phyloP scores from a whole-genome alignment of 2,888 invertebrate genomes.

The Drosophila robusta region DNA sequence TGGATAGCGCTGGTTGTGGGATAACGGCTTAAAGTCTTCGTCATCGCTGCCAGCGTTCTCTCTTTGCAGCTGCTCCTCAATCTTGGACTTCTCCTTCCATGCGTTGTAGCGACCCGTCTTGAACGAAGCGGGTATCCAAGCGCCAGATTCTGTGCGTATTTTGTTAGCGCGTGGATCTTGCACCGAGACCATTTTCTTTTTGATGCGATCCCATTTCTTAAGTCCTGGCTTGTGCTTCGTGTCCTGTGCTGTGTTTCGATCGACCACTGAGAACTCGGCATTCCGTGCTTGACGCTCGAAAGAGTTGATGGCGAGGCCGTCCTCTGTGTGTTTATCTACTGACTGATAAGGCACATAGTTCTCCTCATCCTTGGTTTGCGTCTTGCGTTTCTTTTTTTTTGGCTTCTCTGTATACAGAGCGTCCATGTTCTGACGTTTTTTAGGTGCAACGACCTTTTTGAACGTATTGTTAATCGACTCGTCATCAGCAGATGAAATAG shows the following conservation, averaged over 20 bases:
- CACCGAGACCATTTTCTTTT: constrained; percentile 95
- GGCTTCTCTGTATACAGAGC: constrained; percentile 86
- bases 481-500: constrained; percentile 85
- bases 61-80: constrained; percentile 83
- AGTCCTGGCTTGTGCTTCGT: constrained; percentile 87
- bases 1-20: constrained; percentile 82
- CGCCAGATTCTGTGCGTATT: constrained; percentile 98
- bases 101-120: constrained; percentile 95
- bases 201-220: constrained; percentile 96
- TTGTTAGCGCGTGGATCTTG: constrained; percentile 88
- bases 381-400: constrained; percentile 85
- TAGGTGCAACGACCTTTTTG: constrained; percentile 86
- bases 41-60: constrained; percentile 82
- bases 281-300: constrained; percentile 93
- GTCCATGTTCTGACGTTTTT: constrained; percentile 86
- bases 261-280: constrained; percentile 92
- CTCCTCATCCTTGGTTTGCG: constrained; percentile 88
- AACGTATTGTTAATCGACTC: constrained; percentile 87
- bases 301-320: constrained; percentile 88
- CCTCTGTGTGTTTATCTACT: constrained; percentile 93
- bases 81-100: constrained; percentile 91
- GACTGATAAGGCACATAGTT: constrained; percentile 95
- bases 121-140: constrained; percentile 96
- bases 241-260: constrained; percentile 90
- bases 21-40: constrained; percentile 72